Conservation (phyloP, 2,888 invertebrate species). For the Caradrina clavipalpis region DNA sequence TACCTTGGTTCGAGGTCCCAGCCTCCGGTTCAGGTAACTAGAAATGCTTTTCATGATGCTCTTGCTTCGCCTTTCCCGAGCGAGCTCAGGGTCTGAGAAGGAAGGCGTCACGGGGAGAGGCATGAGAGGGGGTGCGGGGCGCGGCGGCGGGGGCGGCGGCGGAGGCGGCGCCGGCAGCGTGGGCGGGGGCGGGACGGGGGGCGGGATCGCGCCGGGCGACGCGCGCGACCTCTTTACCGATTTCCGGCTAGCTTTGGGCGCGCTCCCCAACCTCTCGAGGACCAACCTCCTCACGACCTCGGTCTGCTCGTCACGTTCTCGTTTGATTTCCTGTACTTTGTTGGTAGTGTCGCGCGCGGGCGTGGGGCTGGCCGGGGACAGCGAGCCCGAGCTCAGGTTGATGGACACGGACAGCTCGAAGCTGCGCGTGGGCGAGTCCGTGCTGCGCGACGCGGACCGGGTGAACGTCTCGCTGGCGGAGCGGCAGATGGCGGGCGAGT, state of each 20-base stretch:
- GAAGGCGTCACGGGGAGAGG: slow-evolving; percentile 83
- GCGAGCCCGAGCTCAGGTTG: slow-evolving; percentile 76
- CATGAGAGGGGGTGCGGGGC: slow-evolving; percentile 76
- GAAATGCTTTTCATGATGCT: slow-evolving; percentile 96
- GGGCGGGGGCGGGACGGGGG: slow-evolving; percentile 79
- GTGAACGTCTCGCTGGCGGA: slow-evolving; percentile 86
- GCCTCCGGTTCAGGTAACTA: slow-evolving; percentile 95
- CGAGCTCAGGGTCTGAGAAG: slow-evolving; percentile 91
- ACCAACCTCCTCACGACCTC: slow-evolving; percentile 96
- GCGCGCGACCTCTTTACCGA: slow-evolving; percentile 69
- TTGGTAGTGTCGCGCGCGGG: slow-evolving; percentile 88
- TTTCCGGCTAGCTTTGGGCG: slow-evolving; percentile 69
- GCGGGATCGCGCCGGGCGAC: slow-evolving; percentile 72
- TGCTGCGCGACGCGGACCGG: slow-evolving; percentile 72
- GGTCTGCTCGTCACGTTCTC: slow-evolving; percentile 95
- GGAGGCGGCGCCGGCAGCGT: slow-evolving; percentile 64
- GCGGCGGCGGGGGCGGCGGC: slow-evolving; percentile 69
- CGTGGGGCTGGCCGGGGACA: slow-evolving; percentile 81
- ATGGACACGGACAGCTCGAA: slow-evolving; percentile 74
- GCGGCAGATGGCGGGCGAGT: slow-evolving; percentile 86
- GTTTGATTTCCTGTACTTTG: slow-evolving; percentile 94
- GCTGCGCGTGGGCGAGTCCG: slow-evolving; percentile 75
- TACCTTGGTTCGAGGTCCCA: slow-evolving; percentile 92
- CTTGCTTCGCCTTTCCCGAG: slow-evolving; percentile 92
- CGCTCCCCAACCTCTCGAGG: slow-evolving; percentile 93